A percentile compares a stretch with the other conserved stretches of the same genome.
Conservation (phyloP, 2,113 vertebrate species). For the Steatornis caripensis region DNA sequence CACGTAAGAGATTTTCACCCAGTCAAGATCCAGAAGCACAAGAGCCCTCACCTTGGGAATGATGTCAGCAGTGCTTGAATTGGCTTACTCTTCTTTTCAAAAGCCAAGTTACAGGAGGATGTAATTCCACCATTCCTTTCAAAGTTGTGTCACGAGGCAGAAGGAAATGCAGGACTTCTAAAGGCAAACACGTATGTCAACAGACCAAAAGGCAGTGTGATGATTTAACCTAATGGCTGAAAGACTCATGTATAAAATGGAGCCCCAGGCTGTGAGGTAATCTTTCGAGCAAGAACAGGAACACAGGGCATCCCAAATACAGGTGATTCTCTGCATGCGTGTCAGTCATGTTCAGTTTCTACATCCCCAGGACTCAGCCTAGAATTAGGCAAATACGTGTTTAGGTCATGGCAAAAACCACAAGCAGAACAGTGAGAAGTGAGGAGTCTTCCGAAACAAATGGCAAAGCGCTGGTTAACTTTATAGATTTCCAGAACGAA, state of each 20-base stretch:
- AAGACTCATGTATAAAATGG: rapidly evolving
- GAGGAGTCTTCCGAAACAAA: background rate
- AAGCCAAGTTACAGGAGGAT: background rate
- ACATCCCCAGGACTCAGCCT: background rate
- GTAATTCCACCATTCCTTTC: background rate
- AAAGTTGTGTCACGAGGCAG: background rate
- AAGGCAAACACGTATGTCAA: background rate
- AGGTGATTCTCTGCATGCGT: background rate
- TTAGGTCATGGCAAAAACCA: background rate
- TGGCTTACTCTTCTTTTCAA: background rate
- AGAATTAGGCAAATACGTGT: background rate
- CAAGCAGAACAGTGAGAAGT: background rate
- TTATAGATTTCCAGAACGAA: background rate
- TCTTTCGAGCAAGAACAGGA: background rate
- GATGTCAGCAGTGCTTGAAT: background rate
- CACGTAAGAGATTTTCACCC: background rate
- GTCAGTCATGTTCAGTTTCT: background rate
- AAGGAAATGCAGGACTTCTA: background rate
- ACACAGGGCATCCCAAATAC: background rate
- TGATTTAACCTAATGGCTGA: background rate
- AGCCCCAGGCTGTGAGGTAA: background rate
- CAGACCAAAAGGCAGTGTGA: background rate
- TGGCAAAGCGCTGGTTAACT: background rate
- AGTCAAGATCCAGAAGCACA: background rate
- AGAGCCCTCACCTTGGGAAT: background rate